Conservation (phyloP, 2,797 vertebrate genomes). For the Babyrousa celebensis region DNA sequence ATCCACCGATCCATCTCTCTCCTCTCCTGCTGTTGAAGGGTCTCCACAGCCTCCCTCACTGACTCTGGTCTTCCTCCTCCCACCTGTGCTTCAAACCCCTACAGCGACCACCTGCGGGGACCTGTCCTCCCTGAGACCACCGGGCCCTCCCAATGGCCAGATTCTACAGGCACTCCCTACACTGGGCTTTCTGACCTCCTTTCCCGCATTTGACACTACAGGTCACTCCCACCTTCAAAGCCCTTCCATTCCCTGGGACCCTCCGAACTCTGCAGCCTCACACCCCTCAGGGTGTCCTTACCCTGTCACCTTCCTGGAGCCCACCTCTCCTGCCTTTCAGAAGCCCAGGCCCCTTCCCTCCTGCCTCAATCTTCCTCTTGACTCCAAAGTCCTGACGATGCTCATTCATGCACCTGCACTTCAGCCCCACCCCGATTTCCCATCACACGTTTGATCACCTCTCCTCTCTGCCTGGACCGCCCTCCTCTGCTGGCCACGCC, state of each 20-base stretch:
- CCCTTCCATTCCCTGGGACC: rapidly evolving
- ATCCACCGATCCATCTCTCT: neutral
- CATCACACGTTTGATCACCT: neutral
- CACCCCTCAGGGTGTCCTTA: neutral
- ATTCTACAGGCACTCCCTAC: too few relatives aligned
- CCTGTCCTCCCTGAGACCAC: neutral
- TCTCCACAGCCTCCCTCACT: neutral
- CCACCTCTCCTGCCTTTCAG: neutral
- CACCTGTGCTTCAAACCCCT: neutral
- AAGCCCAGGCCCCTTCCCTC: too few relatives aligned
- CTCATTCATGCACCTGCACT: too few relatives aligned
- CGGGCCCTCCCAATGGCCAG: neutral
- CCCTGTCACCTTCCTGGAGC: neutral
- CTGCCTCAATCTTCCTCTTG: neutral
- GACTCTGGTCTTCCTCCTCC: neutral
- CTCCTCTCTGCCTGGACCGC: neutral
- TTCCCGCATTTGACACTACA: neutral
- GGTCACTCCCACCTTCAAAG: neutral
- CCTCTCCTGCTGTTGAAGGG: neutral
- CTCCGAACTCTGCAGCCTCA: too few relatives aligned
- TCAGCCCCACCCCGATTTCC: neutral
- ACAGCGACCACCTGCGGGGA: neutral
- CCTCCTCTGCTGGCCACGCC: neutral
- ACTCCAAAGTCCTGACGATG: neutral
- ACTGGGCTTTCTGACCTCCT: neutral